Conservation (phyloP, 2,797 vertebrate species). For the Gobio occitaniae region DNA sequence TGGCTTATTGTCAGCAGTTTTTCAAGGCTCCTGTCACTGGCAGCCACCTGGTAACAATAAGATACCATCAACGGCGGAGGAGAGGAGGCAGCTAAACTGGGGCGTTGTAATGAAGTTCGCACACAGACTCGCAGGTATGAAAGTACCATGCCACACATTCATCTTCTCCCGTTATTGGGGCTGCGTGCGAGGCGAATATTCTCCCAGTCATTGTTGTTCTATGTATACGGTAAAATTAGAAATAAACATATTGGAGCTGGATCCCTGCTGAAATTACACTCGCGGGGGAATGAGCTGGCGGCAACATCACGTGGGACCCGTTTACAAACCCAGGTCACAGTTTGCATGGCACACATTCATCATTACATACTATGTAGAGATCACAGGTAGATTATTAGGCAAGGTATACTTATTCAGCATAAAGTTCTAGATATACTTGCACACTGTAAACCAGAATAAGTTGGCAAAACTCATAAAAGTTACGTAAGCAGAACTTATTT, state of each 20-base stretch:
- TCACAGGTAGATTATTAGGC: background rate
- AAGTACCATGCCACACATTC: conserved; percentile 18
- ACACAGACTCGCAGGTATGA: conserved; percentile 10
- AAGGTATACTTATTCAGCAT: background rate
- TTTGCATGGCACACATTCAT: conserved; percentile 1
- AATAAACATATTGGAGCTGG: conserved; percentile 39
- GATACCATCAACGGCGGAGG: conserved; percentile 28
- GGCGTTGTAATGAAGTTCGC: conserved; percentile 30
- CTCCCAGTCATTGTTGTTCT: conserved; percentile 36
- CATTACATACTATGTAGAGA: background rate
- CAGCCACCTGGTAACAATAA: conserved; percentile 53
- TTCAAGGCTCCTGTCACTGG: conserved; percentile 45
- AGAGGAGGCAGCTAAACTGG: conserved; percentile 53
- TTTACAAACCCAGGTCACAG: background rate
- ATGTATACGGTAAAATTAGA: conserved; percentile 40
- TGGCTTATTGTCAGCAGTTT: conserved; percentile 56
- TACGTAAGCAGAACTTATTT: no score
- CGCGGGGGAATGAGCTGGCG: conserved; percentile 16
- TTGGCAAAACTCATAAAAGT: no score
- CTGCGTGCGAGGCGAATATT: conserved; percentile 13
- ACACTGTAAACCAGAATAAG: no score
- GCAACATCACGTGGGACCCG: background rate
- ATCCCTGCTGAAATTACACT: conserved; percentile 37
- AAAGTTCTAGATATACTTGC: background rate
- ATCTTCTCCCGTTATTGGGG: conserved; percentile 40